phyloP scores from a whole-genome alignment of 2,888 invertebrate genomes.

The Boloria selene region DNA sequence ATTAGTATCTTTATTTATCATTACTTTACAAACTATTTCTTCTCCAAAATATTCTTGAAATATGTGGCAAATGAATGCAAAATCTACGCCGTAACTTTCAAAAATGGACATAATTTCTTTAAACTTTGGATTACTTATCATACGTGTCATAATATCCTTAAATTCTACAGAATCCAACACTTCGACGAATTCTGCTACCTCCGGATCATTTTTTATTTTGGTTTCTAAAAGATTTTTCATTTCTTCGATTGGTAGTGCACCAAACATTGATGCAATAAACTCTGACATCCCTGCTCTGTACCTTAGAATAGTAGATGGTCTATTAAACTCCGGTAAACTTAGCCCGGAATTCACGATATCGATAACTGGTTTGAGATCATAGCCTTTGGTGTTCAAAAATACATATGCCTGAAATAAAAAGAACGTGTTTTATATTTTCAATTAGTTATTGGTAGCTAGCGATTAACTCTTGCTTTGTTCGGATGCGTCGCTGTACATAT shows the following conservation, averaged over 20 bases:
- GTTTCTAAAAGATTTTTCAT: slow-evolving; percentile 51
- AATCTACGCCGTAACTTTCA: slow-evolving; percentile 51
- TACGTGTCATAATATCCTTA: slow-evolving; percentile 49
- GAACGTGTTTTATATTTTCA: too few relatives aligned
- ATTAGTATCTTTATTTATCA: not conserved
- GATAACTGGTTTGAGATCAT: slow-evolving; percentile 46
- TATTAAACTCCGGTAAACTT: slow-evolving; percentile 46
- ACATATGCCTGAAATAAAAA: slow-evolving; percentile 46
- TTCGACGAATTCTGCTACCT: slow-evolving; percentile 48
- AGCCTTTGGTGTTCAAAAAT: slow-evolving; percentile 51
- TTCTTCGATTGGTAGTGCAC: slow-evolving; percentile 48
- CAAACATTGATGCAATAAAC: slow-evolving; percentile 49
- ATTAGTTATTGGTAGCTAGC: too few relatives aligned
- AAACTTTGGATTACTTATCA: slow-evolving; percentile 50
- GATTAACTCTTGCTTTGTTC: too few relatives aligned
- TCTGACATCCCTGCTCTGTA: slow-evolving; percentile 45
- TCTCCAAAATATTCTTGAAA: slow-evolving; percentile 49
- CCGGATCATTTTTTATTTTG: slow-evolving; percentile 49
- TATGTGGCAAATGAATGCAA: slow-evolving; percentile 47
- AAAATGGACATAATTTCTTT: slow-evolving; percentile 48
- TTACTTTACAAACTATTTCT: slow-evolving; percentile 45
- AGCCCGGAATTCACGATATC: slow-evolving; percentile 47
- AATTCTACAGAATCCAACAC: slow-evolving; percentile 52
- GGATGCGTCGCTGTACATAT: too few relatives aligned
- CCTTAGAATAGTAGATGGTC: slow-evolving; percentile 28